These are phyloP conservation scores for Cylloceria caligata DNA, from an alignment of 2,888 invertebrate species.

Conservation along the genomic window DNA sequence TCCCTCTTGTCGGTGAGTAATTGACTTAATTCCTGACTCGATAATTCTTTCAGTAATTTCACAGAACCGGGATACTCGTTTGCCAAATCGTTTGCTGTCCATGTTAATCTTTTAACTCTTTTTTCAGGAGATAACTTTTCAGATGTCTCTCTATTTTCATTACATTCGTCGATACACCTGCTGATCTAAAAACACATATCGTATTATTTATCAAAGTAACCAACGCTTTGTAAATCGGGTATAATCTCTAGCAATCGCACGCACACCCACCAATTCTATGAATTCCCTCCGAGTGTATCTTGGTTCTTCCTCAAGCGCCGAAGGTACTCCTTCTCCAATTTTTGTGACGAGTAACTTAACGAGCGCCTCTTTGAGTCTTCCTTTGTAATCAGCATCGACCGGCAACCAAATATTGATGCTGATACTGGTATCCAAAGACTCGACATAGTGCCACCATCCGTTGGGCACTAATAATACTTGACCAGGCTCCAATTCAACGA, in stretches of 20 bases:
- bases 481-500: slow-evolving; percentile 91
- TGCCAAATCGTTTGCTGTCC: slow-evolving; percentile 72
- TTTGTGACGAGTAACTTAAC: slow-evolving; percentile 79
- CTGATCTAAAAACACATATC: slow-evolving; percentile 72
- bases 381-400: slow-evolving; percentile 85
- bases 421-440: slow-evolving; percentile 86
- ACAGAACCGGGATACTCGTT: slow-evolving; percentile 71
- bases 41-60: slow-evolving; percentile 69
- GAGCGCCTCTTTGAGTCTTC: slow-evolving; percentile 80
- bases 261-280: slow-evolving; percentile 75
- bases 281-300: slow-evolving; percentile 70
- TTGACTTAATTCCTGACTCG: slow-evolving; percentile 68
- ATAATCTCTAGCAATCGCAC: neutral
- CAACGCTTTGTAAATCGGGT: neutral
- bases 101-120: slow-evolving; percentile 57
- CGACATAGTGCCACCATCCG: slow-evolving; percentile 99
- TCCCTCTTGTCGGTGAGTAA: slow-evolving; percentile 73
- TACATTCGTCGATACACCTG: slow-evolving; percentile 73
- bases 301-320: slow-evolving; percentile 66
- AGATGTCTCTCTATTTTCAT: slow-evolving; percentile 48
- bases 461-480: slow-evolving; percentile 95
- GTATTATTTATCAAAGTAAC: slow-evolving; percentile 6
- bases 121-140: slow-evolving; percentile 48
- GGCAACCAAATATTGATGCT: slow-evolving; percentile 93
- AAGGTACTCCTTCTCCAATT: slow-evolving; percentile 74